Evolutionary conservation across 2,888 invertebrate species (phyloP).

Genomic region (Macropis europaea): DNA sequence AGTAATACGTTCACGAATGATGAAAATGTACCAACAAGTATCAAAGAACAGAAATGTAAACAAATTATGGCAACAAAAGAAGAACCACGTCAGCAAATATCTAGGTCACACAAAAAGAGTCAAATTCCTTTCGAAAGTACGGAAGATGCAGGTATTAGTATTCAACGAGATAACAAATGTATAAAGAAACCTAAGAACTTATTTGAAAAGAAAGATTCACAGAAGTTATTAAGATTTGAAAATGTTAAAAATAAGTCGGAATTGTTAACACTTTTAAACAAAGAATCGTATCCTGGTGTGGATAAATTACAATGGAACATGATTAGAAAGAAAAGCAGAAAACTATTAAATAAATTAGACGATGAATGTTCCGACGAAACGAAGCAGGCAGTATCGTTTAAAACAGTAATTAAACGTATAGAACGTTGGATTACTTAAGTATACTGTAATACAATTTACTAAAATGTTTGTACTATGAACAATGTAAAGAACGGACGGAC

Average conservation of each 20-base stretch:
- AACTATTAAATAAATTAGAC: conserved; percentile 72
- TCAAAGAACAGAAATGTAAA: not conserved
- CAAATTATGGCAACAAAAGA: not conserved
- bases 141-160: not conserved
- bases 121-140: not conserved
- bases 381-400: conserved; percentile 49
- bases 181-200: not conserved
- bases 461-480: not conserved
- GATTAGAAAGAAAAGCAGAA: conserved; percentile 78
- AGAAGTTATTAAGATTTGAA: conserved; percentile 49
- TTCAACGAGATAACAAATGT: not conserved
- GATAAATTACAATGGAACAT: conserved; percentile 83
- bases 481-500: not conserved
- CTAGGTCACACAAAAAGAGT: not conserved
- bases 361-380: conserved; percentile 43
- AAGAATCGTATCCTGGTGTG: conserved; percentile 71
- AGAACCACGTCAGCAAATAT: not conserved
- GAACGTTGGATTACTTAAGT: conserved; percentile 53
- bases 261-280: conserved; percentile 45
- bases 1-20: not conserved
- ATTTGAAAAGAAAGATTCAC: not conserved
- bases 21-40: not conserved
- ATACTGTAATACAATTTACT: not conserved
- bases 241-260: conserved; percentile 59
- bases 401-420: conserved; percentile 56